Evolutionary conservation across 1,140 invertebrate species (phyloP), one percentile per base, ranked within the genome.

Genomic region (Tetragonula clypearis): DNA sequence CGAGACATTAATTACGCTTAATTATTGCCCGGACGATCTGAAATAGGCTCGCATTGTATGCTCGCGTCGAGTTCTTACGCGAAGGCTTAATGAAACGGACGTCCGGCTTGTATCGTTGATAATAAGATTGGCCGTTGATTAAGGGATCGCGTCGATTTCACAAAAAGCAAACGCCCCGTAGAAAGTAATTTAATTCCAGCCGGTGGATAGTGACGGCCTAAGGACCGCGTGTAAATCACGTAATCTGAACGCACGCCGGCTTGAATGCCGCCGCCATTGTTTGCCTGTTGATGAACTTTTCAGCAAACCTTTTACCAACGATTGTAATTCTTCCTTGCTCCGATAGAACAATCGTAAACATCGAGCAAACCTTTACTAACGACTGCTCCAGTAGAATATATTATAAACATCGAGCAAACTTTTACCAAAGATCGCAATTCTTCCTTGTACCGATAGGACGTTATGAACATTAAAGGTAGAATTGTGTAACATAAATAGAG

Each of bases 131-230:
- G 41, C 56, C 56, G 55, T n/a, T 72, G n/a, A 35, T 79, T 53
- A 77, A 69, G 35, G 30, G 82, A 79, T 79, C 82, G 77, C 75
- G 49, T 84, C 82, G 76, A 84, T 84, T 79, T 84, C 77, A 79
- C 56, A 55, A 79, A 62, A 55, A 30, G 55, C 77, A 60, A 78
- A 84, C 58, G 81, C 74, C 30, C 74, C 53, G 65, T 72, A 35
- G 49, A 79, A 84, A 79, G 76, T 72, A 79, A 84, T 84, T 84
- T 84, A 84, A 78, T 84, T 79, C 65, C 56, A 79, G 21, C 26
- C 26, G 62, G 74, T 77, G 74, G 74, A 69, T 78, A 49, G 14
- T 30, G 30, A 30, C 26, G 69, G 66, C 53, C 55, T 19, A 60
- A 23, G 41, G 30, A 74, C 62, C 73, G 23, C 30, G 58, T 55